These are phyloP conservation scores for Leptocoma aspasia DNA, from an alignment of 2,113 vertebrate species.

Conservation along the genomic window DNA sequence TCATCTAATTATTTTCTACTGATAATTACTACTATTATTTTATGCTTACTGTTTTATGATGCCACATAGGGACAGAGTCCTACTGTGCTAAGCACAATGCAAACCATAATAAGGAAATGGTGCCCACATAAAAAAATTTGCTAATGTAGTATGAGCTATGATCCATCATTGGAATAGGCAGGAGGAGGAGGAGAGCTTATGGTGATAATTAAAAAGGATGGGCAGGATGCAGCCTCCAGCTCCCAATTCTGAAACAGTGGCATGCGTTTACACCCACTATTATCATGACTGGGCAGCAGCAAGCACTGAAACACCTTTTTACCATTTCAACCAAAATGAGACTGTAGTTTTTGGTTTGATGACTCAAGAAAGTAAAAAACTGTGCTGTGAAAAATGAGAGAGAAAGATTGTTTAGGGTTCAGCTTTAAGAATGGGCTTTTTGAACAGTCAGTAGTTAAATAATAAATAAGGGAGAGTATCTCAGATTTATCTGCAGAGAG, in stretches of 20 bases:
- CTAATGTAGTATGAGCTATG: neutral
- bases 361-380: neutral
- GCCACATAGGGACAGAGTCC: neutral
- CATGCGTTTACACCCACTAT: neutral
- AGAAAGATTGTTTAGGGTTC: neutral
- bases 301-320: neutral
- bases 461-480: neutral
- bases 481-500: neutral
- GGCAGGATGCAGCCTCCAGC: neutral
- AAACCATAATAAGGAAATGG: neutral
- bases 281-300: neutral
- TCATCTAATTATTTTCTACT: constrained; percentile 43
- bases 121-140: neutral
- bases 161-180: neutral
- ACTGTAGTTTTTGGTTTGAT: neutral
- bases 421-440: neutral
- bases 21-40: constrained; percentile 48
- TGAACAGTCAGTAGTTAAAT: neutral
- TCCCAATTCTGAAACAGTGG: neutral
- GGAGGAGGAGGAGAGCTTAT: neutral
- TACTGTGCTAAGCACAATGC: neutral
- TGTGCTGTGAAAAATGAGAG: neutral
- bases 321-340: neutral
- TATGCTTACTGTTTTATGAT: constrained; percentile 21
- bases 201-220: neutral